A percentile compares a stretch with the other conserved stretches of the same genome.
Conservation (phyloP, 2,113 vertebrate species). For the Blennius ocellaris region DNA sequence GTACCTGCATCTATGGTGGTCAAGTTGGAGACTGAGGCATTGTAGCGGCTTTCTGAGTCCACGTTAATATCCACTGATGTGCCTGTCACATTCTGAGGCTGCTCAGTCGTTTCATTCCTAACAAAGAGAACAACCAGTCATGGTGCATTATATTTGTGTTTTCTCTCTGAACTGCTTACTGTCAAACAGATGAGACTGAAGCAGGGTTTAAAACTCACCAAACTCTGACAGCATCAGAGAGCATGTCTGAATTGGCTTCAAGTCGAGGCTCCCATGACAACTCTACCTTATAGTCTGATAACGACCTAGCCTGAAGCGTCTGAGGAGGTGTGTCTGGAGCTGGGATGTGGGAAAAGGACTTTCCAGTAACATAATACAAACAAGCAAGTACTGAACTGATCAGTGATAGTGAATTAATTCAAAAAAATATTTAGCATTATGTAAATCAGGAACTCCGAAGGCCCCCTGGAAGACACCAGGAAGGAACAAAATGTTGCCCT, state of each 20-base stretch:
- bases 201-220: conserved; percentile 87
- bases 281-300: conserved; percentile 91
- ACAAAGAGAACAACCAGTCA: conserved; percentile 17
- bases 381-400: conserved; percentile 9
- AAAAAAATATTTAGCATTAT: conserved; percentile 5
- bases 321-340: conserved; percentile 92
- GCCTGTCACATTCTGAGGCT: conserved; percentile 83
- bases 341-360: conserved; percentile 81
- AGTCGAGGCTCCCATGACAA: conserved; percentile 93
- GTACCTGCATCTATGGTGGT: conserved; percentile 90
- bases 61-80: conserved; percentile 87
- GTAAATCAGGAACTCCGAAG: conserved; percentile 19
- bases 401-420: conserved; percentile 2
- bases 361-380: conserved; percentile 47
- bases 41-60: conserved; percentile 88
- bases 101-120: conserved; percentile 85
- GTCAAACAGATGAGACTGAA: conserved; percentile 25
- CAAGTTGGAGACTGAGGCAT: conserved; percentile 89
- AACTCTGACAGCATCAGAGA: conserved; percentile 92
- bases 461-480: background rate
- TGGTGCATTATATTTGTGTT: background rate
- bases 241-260: conserved; percentile 94
- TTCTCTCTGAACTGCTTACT: background rate
- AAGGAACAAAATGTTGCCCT: conserved; percentile 22
- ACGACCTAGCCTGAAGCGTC: conserved; percentile 87